Percentiles rank a stretch among this genome's conserved stretches.
Conservation (phyloP, 1,140 invertebrate species). For the Pachyrhynchus sulphureomaculatus region DNA sequence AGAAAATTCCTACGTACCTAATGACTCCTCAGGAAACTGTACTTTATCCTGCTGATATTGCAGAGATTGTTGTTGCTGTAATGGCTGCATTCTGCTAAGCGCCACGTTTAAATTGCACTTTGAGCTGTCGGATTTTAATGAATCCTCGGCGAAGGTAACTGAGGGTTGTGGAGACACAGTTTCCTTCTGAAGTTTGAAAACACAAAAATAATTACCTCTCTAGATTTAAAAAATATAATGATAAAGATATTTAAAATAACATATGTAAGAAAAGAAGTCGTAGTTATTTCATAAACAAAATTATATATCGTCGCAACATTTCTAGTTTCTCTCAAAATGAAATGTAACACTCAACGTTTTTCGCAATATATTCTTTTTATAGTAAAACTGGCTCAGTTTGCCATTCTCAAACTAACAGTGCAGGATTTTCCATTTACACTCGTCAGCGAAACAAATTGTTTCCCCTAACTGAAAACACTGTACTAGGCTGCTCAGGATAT, state of each 20-base stretch:
- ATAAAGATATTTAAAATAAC: too few relatives aligned
- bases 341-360: too few relatives aligned
- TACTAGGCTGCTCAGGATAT: constrained; percentile 89
- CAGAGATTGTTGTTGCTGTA: neutral
- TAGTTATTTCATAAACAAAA: too few relatives aligned
- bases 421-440: constrained; percentile 87
- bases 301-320: too few relatives aligned
- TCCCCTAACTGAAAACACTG: constrained; percentile 74
- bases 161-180: constrained; percentile 65
- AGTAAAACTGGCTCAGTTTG: too few relatives aligned
- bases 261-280: too few relatives aligned
- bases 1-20: too few relatives aligned
- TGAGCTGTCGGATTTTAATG: constrained; percentile 21
- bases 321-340: too few relatives aligned
- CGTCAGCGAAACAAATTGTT: constrained; percentile 86
- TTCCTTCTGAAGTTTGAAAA: constrained; percentile 51
- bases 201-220: neutral
- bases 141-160: constrained; percentile 64
- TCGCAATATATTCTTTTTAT: too few relatives aligned
- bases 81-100: constrained; percentile 28
- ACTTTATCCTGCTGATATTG: constrained; percentile 39
- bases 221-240: too few relatives aligned
- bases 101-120: neutral
- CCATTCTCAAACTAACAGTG: too few relatives aligned
- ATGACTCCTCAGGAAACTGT: constrained; percentile 39